Conservation (phyloP, 2,888 invertebrate genomes). For the Trachelus troglodyta region DNA sequence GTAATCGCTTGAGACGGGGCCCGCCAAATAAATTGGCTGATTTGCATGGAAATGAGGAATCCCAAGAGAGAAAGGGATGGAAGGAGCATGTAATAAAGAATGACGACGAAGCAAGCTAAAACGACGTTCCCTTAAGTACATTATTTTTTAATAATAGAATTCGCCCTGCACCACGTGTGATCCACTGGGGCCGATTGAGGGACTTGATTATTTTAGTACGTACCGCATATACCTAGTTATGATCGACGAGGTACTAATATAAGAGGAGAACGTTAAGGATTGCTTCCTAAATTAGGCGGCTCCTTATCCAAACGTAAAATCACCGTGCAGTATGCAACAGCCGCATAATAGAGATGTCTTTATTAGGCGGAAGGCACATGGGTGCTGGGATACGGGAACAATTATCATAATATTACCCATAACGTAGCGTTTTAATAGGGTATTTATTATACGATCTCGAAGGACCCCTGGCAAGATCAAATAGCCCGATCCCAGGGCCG, state of each 20-base stretch:
- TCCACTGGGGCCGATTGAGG: neutral
- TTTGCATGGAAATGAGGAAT: slow-evolving; percentile 62
- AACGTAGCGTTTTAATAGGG: slow-evolving; percentile 45
- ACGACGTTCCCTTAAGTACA: neutral
- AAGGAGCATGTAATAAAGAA: neutral
- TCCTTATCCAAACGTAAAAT: slow-evolving; percentile 42
- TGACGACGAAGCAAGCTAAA: neutral
- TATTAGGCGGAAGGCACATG: slow-evolving; percentile 35
- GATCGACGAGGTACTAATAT: slow-evolving; percentile 30
- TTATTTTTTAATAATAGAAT: neutral
- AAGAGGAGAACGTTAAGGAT: slow-evolving; percentile 36
- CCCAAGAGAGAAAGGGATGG: neutral
- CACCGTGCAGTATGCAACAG: slow-evolving; percentile 28
- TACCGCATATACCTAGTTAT: neutral
- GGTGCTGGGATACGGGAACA: slow-evolving; percentile 24
- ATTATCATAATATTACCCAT: slow-evolving; percentile 44
- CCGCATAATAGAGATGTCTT: slow-evolving; percentile 43
- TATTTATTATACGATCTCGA: slow-evolving; percentile 37
- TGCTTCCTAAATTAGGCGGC: slow-evolving; percentile 43
- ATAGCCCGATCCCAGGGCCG: neutral
- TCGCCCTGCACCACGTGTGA: neutral
- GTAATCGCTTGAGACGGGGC: slow-evolving; percentile 54
- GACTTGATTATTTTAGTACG: neutral
- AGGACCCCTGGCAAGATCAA: slow-evolving; percentile 2
- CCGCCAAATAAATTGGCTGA: slow-evolving; percentile 62